Evolutionary conservation across 1,140 invertebrate species (phyloP).

Genomic region (Drosophila kikkawai): DNA sequence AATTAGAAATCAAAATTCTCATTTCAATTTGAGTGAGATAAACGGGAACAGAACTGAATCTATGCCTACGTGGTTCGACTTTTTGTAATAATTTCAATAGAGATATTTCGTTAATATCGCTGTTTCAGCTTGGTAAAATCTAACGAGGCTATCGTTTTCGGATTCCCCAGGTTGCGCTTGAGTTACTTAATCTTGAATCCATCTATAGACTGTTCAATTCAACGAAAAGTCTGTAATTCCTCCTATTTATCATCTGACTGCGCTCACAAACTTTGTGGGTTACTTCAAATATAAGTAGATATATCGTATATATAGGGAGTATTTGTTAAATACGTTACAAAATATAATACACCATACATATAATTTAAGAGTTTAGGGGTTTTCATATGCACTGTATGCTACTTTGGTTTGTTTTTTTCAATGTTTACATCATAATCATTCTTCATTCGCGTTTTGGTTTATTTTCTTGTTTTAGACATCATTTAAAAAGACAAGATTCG

Average conservation of each 20-base stretch:
- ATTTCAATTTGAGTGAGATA: conserved; percentile 26
- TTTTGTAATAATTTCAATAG: conserved; percentile 65
- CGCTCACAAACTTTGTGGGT: conserved; percentile 47
- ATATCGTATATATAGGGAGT: conserved; percentile 74
- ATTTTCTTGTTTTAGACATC: conserved; percentile 6
- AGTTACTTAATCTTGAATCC: conserved; percentile 28
- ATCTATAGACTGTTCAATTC: conserved; percentile 54
- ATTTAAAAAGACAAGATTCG: conserved; percentile 16
- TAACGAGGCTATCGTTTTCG: conserved; percentile 76
- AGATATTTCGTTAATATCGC: conserved; percentile 49
- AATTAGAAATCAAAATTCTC: neutral
- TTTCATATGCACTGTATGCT: conserved; percentile 67
- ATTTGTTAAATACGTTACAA: conserved; percentile 80
- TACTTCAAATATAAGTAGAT: conserved; percentile 74
- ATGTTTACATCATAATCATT: conserved; percentile 26
- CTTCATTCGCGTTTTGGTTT: conserved; percentile 31
- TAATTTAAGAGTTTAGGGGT: conserved; percentile 77
- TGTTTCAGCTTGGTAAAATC: conserved; percentile 54
- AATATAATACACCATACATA: conserved; percentile 84
- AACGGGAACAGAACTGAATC: conserved; percentile 5
- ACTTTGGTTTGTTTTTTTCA: conserved; percentile 41
- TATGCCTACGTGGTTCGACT: conserved; percentile 32
- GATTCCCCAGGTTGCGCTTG: conserved; percentile 29
- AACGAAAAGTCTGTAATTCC: conserved; percentile 52
- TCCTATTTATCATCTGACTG: conserved; percentile 53